Evolutionary conservation across 1,140 invertebrate genomes (phyloP).

Genomic region (Papilio aristodemus): DNA sequence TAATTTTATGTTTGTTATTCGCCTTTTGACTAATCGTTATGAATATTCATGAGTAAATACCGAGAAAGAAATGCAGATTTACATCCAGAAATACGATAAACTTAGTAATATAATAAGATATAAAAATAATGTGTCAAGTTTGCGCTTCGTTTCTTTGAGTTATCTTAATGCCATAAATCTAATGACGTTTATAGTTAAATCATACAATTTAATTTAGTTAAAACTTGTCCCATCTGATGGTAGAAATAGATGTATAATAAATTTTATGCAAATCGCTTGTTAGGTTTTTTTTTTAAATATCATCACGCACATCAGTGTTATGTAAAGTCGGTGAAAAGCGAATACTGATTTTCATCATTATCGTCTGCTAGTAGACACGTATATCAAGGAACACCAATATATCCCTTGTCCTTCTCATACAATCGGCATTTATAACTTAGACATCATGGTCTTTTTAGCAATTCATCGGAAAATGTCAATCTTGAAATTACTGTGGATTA

Average conservation of each 20-base stretch:
- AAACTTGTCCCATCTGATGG: slow-evolving; percentile 15
- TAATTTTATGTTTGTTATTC: slow-evolving; percentile 22
- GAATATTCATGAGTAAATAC: slow-evolving; percentile 25
- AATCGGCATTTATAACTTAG: too few relatives aligned
- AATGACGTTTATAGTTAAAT: slow-evolving; percentile 17
- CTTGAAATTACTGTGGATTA: neutral
- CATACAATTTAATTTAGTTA: slow-evolving; percentile 16
- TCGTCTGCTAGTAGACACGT: too few relatives aligned
- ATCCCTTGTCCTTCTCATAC: too few relatives aligned
- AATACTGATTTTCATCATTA: neutral
- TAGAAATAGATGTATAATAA: neutral
- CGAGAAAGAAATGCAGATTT: slow-evolving; percentile 28
- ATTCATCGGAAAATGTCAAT: too few relatives aligned
- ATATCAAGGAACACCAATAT: too few relatives aligned
- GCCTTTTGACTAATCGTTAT: slow-evolving; percentile 29
- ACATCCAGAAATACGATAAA: slow-evolving; percentile 16
- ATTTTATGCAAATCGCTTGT: neutral
- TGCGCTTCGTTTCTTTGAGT: slow-evolving; percentile 4
- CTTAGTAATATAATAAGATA: slow-evolving; percentile 13
- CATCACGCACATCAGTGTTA: neutral
- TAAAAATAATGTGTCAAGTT: slow-evolving; percentile 27
- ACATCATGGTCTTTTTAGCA: too few relatives aligned
- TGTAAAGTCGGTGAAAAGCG: neutral
- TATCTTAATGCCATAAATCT: slow-evolving; percentile 12
- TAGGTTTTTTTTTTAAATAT: neutral